These are phyloP conservation scores for Myopa testacea DNA, from an alignment of 2,888 invertebrate genomes.

Conservation along the genomic window DNA sequence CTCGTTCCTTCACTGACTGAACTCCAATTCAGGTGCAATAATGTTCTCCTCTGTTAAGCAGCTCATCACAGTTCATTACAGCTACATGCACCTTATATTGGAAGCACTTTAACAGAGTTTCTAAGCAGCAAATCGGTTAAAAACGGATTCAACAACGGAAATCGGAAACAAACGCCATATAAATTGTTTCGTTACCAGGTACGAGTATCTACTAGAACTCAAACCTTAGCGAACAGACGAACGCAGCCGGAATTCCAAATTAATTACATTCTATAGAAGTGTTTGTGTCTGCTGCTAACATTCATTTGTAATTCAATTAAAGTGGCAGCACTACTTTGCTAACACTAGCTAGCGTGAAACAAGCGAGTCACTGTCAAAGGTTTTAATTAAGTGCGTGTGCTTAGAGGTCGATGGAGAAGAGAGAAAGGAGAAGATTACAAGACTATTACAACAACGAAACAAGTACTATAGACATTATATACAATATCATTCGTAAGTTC, in stretches of 20 bases:
- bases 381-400: conserved; percentile 2
- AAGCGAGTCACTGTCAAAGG: neutral
- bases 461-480: too few relatives aligned
- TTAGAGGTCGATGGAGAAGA: neutral
- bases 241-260: conserved; percentile 18
- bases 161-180: conserved; percentile 26
- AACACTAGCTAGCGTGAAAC: neutral
- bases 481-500: too few relatives aligned
- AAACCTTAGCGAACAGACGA: neutral
- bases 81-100: neutral
- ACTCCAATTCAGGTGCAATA: neutral
- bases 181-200: conserved; percentile 10
- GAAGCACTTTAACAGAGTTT: neutral
- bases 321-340: neutral
- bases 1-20: neutral
- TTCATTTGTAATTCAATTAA: neutral
- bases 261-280: conserved; percentile 16
- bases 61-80: neutral
- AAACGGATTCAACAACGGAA: conserved; percentile 23
- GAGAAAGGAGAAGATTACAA: neutral
- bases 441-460: too few relatives aligned
- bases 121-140: neutral
- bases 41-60: neutral
- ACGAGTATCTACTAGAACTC: neutral
- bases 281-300: neutral